These are phyloP conservation scores for Oreochromis niloticus DNA, from an alignment of 2,113 vertebrate genomes.

Conservation along the genomic window DNA sequence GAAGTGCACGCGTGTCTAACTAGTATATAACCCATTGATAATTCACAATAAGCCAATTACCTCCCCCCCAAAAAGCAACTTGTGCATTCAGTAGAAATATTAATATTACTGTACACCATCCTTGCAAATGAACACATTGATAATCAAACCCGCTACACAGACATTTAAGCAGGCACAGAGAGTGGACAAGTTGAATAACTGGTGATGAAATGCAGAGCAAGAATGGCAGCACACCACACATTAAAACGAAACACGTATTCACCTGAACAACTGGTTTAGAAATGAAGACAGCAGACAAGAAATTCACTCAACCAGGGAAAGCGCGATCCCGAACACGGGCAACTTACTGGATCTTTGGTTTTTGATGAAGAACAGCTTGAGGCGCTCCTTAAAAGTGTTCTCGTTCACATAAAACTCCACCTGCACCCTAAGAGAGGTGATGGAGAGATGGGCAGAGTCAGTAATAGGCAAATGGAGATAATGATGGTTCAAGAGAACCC, in stretches of 20 bases:
- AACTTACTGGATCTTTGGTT: conserved; percentile 86
- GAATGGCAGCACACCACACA: background rate
- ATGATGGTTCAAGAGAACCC: background rate
- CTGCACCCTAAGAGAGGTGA: conserved; percentile 70
- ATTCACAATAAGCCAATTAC: background rate
- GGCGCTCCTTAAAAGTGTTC: conserved; percentile 83
- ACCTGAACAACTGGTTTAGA: background rate
- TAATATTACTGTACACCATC: background rate
- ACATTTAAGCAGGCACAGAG: background rate
- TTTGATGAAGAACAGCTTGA: conserved; percentile 87
- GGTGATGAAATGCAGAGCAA: conserved; percentile 31
- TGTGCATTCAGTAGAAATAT: background rate
- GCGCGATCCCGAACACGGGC: background rate
- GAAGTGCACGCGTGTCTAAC: background rate
- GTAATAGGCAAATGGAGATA: background rate
- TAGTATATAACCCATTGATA: background rate
- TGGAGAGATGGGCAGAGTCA: conserved; percentile 6
- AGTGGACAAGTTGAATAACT: background rate
- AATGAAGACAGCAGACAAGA: background rate
- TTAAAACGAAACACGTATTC: background rate
- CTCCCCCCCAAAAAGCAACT: background rate
- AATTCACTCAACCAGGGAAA: background rate
- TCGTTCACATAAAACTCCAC: conserved; percentile 85
- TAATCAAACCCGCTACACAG: background rate
- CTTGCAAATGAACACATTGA: background rate